phyloP scores from a whole-genome alignment of 2,113 vertebrate species.

The Progne subis region DNA sequence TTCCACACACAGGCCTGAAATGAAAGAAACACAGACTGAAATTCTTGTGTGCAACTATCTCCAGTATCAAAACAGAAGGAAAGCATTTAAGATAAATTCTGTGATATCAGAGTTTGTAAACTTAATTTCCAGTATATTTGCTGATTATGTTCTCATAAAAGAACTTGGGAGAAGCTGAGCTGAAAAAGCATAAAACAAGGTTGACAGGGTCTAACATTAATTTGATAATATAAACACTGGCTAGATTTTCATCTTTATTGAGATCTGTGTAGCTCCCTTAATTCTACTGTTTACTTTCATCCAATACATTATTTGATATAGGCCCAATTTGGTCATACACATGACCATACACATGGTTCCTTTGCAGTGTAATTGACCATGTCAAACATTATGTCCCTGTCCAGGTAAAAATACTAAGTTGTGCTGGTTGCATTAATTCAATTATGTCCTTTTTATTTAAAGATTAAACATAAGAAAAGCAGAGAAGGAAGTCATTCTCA shows the following conservation, averaged over 20 bases:
- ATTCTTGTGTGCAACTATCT: background rate
- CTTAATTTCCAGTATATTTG: background rate
- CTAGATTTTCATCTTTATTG: background rate
- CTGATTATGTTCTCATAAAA: background rate
- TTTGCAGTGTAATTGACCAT: background rate
- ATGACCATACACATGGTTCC: background rate
- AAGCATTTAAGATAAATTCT: background rate
- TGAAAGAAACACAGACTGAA: conserved; percentile 54
- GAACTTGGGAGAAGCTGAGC: background rate
- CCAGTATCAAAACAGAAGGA: background rate
- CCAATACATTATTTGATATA: background rate
- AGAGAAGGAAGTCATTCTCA: background rate
- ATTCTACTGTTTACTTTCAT: background rate
- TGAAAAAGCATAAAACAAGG: background rate
- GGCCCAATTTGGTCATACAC: background rate
- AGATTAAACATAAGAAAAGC: background rate
- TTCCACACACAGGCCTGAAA: conserved; percentile 96
- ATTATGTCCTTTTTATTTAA: background rate
- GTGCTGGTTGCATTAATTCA: background rate
- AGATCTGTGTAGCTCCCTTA: background rate
- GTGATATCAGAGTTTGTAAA: background rate
- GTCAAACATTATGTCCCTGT: background rate
- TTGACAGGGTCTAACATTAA: background rate
- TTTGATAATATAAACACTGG: background rate
- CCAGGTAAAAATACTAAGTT: background rate